These are phyloP conservation scores for Ganaspis sp. DNA, from an alignment of 1,140 invertebrate genomes.

Conservation along the genomic window DNA sequence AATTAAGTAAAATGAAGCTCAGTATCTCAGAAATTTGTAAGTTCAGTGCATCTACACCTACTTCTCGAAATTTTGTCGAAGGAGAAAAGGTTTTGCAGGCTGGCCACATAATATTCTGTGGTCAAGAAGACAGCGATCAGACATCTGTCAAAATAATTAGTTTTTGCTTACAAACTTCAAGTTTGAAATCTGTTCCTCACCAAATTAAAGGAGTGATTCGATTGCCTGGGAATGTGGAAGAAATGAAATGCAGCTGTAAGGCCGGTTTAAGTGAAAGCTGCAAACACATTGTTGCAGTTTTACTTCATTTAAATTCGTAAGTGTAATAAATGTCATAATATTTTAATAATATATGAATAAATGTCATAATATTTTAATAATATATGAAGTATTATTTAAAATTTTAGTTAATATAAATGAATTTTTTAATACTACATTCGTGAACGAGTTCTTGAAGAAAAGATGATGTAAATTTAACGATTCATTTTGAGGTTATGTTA, in stretches of 20 bases:
- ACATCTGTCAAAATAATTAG: background rate
- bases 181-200: background rate
- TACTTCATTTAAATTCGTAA: conserved; percentile 21
- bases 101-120: too few relatives aligned
- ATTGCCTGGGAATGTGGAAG: background rate
- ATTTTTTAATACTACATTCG: too few relatives aligned
- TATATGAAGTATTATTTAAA: background rate
- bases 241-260: conserved; percentile 1
- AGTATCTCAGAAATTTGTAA: too few relatives aligned
- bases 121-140: too few relatives aligned
- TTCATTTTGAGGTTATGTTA: background rate
- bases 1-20: too few relatives aligned
- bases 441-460: background rate
- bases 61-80: too few relatives aligned
- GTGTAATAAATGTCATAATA: background rate
- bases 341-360: background rate
- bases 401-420: background rate
- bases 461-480: background rate
- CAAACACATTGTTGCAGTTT: conserved; percentile 19
- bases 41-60: too few relatives aligned
- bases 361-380: background rate
- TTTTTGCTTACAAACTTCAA: background rate
- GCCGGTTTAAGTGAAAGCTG: conserved; percentile 19
- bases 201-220: background rate
- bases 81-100: too few relatives aligned